These are phyloP conservation scores for Mirza zaza DNA, from an alignment of 2,113 vertebrate genomes.

Conservation along the genomic window DNA sequence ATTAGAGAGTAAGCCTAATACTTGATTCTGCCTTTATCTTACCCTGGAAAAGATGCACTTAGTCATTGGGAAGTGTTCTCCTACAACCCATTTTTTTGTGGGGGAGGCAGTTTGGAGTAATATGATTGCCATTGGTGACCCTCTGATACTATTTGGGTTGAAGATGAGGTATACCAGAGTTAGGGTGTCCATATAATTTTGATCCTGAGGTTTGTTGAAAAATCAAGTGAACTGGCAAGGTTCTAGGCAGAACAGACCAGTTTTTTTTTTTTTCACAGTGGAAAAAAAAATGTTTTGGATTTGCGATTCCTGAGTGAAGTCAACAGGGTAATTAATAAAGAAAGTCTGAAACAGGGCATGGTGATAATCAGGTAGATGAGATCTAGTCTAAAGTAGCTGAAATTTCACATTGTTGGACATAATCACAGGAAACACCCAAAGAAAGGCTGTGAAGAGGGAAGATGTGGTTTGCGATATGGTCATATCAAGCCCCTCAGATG, in stretches of 20 bases:
- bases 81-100: no score
- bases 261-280: not conserved
- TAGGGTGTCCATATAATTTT: not conserved
- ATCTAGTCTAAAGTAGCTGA: not conserved
- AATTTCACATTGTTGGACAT: not conserved
- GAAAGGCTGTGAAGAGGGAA: not conserved
- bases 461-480: not conserved
- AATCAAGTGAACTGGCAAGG: not conserved
- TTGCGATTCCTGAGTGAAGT: not conserved
- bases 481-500: not conserved
- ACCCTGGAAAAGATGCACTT: not conserved
- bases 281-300: not conserved
- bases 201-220: not conserved
- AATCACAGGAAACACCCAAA: not conserved
- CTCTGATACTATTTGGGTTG: not conserved
- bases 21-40: not conserved
- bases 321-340: not conserved
- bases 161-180: not conserved
- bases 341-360: not conserved
- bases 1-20: not conserved
- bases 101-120: not conserved
- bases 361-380: not conserved
- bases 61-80: not conserved
- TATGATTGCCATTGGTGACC: not conserved
- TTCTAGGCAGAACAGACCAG: not conserved